Percentiles rank a stretch among this genome's conserved stretches.
phyloP scores from a whole-genome alignment of 1,140 invertebrate genomes.

The Rhopalosiphum padi region DNA sequence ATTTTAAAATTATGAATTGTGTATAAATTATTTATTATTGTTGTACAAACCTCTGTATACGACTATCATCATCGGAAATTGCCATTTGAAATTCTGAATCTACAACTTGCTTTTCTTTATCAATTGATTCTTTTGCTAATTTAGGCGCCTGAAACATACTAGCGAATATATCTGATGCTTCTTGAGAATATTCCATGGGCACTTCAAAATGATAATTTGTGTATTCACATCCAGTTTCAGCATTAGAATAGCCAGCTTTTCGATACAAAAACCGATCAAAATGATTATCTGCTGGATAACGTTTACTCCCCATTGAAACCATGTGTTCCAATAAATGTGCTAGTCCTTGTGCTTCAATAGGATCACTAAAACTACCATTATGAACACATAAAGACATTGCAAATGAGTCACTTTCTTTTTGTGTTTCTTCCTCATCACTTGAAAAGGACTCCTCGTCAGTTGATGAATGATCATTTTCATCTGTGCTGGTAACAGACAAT shows the following conservation, averaged over 20 bases:
- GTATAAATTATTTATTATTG: background rate
- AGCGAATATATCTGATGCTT: constrained; percentile 84
- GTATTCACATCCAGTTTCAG: constrained; percentile 76
- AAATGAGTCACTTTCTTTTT: constrained; percentile 13
- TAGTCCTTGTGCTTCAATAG: constrained; percentile 80
- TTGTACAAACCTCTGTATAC: constrained; percentile 74
- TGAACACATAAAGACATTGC: constrained; percentile 69
- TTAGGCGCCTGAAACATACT: constrained; percentile 89
- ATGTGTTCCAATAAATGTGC: constrained; percentile 97
- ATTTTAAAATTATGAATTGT: constrained; percentile 17
- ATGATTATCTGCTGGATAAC: constrained; percentile 68
- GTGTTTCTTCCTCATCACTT: constrained; percentile 12
- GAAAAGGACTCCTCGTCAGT: background rate
- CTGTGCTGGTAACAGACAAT: background rate
- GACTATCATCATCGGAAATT: constrained; percentile 71
- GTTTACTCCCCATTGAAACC: constrained; percentile 78
- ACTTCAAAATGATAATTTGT: constrained; percentile 91
- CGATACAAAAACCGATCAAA: constrained; percentile 66
- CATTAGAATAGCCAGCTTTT: constrained; percentile 67
- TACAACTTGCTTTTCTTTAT: constrained; percentile 88
- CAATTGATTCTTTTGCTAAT: constrained; percentile 85
- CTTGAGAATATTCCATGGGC: constrained; percentile 76
- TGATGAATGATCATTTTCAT: constrained; percentile 14
- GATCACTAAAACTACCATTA: constrained; percentile 69
- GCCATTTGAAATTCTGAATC: constrained; percentile 88